Evolutionary conservation across 2,113 vertebrate species (phyloP).

Genomic region (Neopipo cinnamomea): DNA sequence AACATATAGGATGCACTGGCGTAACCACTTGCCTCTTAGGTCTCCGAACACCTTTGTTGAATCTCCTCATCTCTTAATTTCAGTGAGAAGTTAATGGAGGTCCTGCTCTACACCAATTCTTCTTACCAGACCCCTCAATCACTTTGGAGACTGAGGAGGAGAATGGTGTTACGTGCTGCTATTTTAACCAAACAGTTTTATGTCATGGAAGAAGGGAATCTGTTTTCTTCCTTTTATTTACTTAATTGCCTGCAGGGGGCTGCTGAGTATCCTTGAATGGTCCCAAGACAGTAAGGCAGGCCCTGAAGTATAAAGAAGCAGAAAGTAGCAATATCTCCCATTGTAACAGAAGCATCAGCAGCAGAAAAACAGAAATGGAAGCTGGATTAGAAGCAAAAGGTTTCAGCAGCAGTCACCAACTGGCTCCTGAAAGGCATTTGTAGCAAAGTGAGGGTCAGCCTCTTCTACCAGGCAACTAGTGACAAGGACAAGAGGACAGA

Average conservation of each 20-base stretch:
- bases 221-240: background rate
- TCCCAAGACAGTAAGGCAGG: background rate
- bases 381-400: background rate
- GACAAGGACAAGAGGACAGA: background rate
- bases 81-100: background rate
- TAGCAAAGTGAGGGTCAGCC: background rate
- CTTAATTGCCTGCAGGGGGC: background rate
- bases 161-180: background rate
- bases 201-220: background rate
- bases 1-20: background rate
- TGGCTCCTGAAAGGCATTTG: background rate
- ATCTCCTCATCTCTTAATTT: background rate
- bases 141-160: background rate
- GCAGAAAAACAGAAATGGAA: background rate
- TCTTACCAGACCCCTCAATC: background rate
- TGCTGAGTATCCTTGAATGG: background rate
- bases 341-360: background rate
- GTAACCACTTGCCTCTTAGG: background rate
- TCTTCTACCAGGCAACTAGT: background rate
- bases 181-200: background rate
- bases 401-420: background rate
- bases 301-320: background rate
- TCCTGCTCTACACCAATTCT: background rate
- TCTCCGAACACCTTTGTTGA: background rate
- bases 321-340: background rate